Conservation (phyloP, 2,797 vertebrate species). For the Danio aesculapii region DNA sequence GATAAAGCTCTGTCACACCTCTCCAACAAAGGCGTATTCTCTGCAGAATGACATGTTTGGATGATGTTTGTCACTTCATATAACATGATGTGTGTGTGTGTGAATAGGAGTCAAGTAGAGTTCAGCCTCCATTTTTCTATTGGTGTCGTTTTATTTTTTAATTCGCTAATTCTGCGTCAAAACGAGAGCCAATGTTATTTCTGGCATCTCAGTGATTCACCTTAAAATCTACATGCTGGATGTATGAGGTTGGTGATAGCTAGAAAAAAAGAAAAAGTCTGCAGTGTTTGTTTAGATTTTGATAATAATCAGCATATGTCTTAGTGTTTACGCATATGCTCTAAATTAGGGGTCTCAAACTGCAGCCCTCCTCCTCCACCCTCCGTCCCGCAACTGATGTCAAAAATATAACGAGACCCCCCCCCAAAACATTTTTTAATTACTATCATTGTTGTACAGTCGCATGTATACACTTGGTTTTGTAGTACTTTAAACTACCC, state of each 20-base stretch:
- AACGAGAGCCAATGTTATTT: conserved; percentile 14
- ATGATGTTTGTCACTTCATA: conserved; percentile 43
- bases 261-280: too few relatives aligned
- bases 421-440: too few relatives aligned
- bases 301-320: neutral
- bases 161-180: conserved; percentile 33
- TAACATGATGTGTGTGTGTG: conserved; percentile 28
- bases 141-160: conserved; percentile 15
- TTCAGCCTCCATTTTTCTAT: conserved; percentile 5
- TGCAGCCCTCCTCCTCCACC: too few relatives aligned
- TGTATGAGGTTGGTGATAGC: neutral
- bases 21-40: conserved; percentile 37
- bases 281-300: neutral
- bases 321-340: neutral
- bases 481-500: too few relatives aligned
- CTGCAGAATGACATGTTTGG: conserved; percentile 23
- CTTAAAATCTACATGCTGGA: conserved; percentile 8
- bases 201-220: neutral
- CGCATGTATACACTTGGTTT: too few relatives aligned
- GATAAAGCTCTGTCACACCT: conserved; percentile 32
- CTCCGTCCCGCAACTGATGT: too few relatives aligned
- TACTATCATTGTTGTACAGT: too few relatives aligned
- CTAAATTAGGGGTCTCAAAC: too few relatives aligned
- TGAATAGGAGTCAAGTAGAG: conserved; percentile 28
- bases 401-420: too few relatives aligned